Evolutionary conservation across 2,888 invertebrate species (phyloP), one percentile per base, ranked within the genome.

Genomic region (Diaphora mendica): DNA sequence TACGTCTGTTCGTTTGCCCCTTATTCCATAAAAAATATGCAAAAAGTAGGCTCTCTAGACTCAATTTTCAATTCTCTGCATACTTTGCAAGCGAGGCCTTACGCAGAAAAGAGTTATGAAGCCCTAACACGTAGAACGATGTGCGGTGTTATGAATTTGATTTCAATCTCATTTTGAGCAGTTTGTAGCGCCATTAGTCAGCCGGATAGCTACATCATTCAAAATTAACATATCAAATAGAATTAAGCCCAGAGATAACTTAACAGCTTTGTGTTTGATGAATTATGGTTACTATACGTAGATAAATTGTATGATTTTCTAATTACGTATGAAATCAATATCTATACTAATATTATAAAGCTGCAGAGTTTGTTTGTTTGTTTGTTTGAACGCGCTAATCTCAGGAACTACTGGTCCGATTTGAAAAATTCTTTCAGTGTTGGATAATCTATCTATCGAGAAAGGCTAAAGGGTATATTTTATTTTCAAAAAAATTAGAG

Each of bases 221-320:
- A 62, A 68, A 65, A 75, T 77, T 78, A 69, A 64, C 71, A 77
- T 80, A n/a, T 73, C 77, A 78, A 79, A 79, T 72, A 33, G 62
- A 62, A 71, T 62, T 23, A 65, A 75, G 55, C 75, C 75, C 59
- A 20, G 59, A 64, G 42, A 44, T 62, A 73, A 71, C 35, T 76
- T 66, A 20, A 26, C 70, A 59, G 70, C 62, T 62, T 33, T 35
- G 42, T 64, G 23, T 33, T 68, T 17, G 51, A 26, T 42, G 62
- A 42, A 44, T 64, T 70, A 23, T 30, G 15, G 17, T 30, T 68
- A 62, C 55, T 67, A 33, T 67, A 17, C 23, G 64, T 44, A 42
- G 26, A 66, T 44, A 42, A 66, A 26, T 26, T 13, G 15, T 62
- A 26, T 26, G 3, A 26, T 62, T 55, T 62, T 62, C 62, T 62